phyloP scores from a whole-genome alignment of 53 echinoderm and acorn worm species.

The Crossaster papposus region DNA sequence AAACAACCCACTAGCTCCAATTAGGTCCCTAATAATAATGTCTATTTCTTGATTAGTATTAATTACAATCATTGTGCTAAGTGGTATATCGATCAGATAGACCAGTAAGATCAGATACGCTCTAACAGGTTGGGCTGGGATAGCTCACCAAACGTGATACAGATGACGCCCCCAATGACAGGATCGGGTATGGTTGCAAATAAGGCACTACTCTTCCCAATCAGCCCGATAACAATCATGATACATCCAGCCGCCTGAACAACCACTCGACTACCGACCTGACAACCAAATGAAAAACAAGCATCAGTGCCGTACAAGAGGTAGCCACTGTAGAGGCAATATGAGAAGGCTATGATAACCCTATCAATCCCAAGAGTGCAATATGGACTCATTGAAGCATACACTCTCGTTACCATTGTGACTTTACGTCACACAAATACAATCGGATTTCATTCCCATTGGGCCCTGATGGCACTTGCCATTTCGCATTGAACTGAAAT shows the following conservation, averaged over 20 bases:
- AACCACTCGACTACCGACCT: slow-evolving; percentile 91
- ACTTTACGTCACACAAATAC: too few species aligned
- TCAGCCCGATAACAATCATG: slow-evolving; percentile 75
- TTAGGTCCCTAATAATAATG: background rate
- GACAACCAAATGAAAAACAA: background rate
- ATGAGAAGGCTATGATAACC: too few species aligned
- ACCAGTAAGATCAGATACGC: background rate
- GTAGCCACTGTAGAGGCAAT: background rate
- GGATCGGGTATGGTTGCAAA: slow-evolving; percentile 86
- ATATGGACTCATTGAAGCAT: too few species aligned
- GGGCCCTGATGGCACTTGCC: too few species aligned
- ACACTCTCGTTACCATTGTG: too few species aligned
- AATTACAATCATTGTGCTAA: too few species aligned
- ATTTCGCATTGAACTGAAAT: too few species aligned
- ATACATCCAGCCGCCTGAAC: slow-evolving; percentile 81
- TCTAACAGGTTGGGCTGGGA: too few species aligned
- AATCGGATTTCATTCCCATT: too few species aligned
- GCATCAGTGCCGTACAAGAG: background rate
- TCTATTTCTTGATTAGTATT: background rate
- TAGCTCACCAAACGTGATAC: slow-evolving; percentile 84
- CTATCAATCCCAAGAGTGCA: too few species aligned
- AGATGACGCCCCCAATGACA: slow-evolving; percentile 87
- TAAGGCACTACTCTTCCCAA: slow-evolving; percentile 80
- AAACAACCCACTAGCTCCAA: too few species aligned
- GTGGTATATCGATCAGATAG: too few species aligned